These are phyloP conservation scores for zebrafish (Danio rerio) DNA, from an alignment of 2,113 vertebrate genomes.

Conservation along the genomic window GRCz12tu NC_133183.1:29887501-29888000, in stretches of 20 bases:
- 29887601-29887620: constrained; percentile 26
- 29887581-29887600: constrained; percentile 44
- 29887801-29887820: constrained; percentile 15
- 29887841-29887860: constrained; percentile 42
- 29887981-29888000: not conserved
- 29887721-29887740: constrained; percentile 36
- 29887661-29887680: constrained; percentile 52
- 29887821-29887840: constrained; percentile 13
- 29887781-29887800: constrained; percentile 30
- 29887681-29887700: constrained; percentile 43
- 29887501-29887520: constrained; percentile 50
- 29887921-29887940: constrained; percentile 2
- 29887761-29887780: constrained; percentile 17
- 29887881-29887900: not conserved
- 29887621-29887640: constrained; percentile 31
- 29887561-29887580: constrained; percentile 34
- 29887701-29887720: constrained; percentile 39
- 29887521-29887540: constrained; percentile 48
- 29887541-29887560: constrained; percentile 31
- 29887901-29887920: not conserved
- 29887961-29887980: not conserved
- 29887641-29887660: constrained; percentile 3
- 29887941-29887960: not conserved
- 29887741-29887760: not conserved
- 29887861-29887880: not conserved